These are phyloP conservation scores for Echiichthys vipera DNA, from an alignment of 2,797 vertebrate species.

Conservation along the genomic window DNA sequence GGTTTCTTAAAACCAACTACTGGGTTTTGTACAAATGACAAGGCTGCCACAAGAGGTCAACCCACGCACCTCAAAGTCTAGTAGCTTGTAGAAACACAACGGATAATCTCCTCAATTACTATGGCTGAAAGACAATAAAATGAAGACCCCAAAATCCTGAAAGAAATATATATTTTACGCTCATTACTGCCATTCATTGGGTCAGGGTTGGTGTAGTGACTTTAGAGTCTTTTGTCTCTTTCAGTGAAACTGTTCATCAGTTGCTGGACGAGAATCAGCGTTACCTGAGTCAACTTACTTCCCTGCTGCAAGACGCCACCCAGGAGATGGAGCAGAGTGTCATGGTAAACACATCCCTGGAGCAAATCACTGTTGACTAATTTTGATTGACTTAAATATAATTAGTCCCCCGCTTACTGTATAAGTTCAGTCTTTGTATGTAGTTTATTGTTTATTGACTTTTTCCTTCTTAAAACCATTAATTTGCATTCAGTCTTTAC, in stretches of 20 bases:
- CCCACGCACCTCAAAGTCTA: not conserved
- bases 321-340: conserved; percentile 87
- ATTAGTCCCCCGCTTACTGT: not conserved
- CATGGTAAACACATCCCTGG: conserved; percentile 78
- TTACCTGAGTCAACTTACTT: conserved; percentile 90
- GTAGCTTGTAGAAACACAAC: too few relatives aligned
- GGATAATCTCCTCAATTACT: not conserved
- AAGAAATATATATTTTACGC: not conserved
- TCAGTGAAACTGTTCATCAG: conserved; percentile 87
- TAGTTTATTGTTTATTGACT: not conserved
- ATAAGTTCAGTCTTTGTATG: not conserved
- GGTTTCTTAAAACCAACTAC: not conserved
- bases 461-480: not conserved
- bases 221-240: conserved; percentile 40
- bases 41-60: conserved; percentile 37
- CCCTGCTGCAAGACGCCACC: conserved; percentile 89
- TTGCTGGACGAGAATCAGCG: conserved; percentile 93
- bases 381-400: not conserved
- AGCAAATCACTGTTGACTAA: not conserved
- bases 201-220: not conserved
- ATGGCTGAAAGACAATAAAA: not conserved
- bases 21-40: not conserved
- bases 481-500: not conserved
- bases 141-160: not conserved
- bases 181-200: not conserved